These are phyloP conservation scores for Imbricaverruca yamaguchii DNA, from an alignment of 2,888 invertebrate species.

Conservation along the genomic window DNA sequence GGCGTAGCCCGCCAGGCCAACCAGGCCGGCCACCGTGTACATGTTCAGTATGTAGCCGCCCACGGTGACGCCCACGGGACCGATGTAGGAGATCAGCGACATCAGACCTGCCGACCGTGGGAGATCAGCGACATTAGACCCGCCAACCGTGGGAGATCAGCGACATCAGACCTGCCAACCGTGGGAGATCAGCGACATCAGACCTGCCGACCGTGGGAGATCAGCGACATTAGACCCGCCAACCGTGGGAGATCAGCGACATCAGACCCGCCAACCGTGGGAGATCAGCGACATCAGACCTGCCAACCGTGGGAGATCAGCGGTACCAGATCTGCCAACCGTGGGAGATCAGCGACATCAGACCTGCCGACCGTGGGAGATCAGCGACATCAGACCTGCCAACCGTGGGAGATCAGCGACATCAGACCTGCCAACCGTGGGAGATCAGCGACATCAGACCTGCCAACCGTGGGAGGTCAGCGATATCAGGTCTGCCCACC, in stretches of 20 bases:
- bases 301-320: too few relatives aligned
- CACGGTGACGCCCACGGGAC: not conserved
- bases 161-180: too few relatives aligned
- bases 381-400: constrained; percentile 1
- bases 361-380: too few relatives aligned
- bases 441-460: constrained; percentile 9
- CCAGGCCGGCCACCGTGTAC: constrained; percentile 9
- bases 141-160: not conserved
- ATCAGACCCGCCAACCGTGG: too few relatives aligned
- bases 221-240: not conserved
- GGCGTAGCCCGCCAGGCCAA: not conserved
- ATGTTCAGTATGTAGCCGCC: constrained; percentile 5
- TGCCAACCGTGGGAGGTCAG: not conserved
- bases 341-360: not conserved
- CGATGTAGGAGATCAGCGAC: constrained; percentile 1
- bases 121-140: constrained; percentile 7
- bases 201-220: too few relatives aligned
- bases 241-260: not conserved
- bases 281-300: constrained; percentile 9
- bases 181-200: not conserved
- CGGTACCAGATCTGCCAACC: too few relatives aligned
- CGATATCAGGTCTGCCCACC: constrained; percentile 6
- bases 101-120: not conserved
- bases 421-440: too few relatives aligned
- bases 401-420: not conserved